Evolutionary conservation across 1,140 invertebrate genomes (phyloP), one percentile per base, ranked within the genome.

Genomic region (Scaptomyza hsui): DNA sequence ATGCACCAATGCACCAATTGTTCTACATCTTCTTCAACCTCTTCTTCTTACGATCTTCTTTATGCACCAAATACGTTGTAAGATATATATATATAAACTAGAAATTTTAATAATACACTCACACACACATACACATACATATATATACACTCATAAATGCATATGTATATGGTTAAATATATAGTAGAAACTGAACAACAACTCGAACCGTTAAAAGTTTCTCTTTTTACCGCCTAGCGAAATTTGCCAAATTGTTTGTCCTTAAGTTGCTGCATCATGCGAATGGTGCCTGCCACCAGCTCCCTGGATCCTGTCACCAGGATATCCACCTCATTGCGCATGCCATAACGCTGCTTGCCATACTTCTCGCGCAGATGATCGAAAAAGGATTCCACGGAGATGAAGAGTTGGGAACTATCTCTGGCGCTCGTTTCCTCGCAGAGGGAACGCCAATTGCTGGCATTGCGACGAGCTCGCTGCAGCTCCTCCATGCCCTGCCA

Each of bases 291-390:
- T 2, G 97, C 98, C 9, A 99, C 95, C 56, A 99, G 92, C 93
- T 98, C 96, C 51, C 99, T 90, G 26, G 98, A 99, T 2, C 98
- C 98, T 7, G 97, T 98, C 1, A 98, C 93, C 13, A 99, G 92
- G 6, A 99, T 92, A 75, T 96, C 93, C 13, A 94, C 29, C 13
- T 86, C 92, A 61, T 91, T 69, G 16, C 71, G 57, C 60, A 70
- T 92, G 5, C 82, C 82, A 19, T 88, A 88, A 2, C 61, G 42
- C 7, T 78, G 78, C 1, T 75, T 63, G 19, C 80, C 92, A 60
- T 81, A 81, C 29, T 75, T 75, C 0, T 78, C 68, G 7, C 74
- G 60, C 18, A 92, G 75, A 45, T 79, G 81, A 12, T 92, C 74
- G 37, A 91, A 86, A 45, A 72, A 75, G 19, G 88, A 48, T 0